These are phyloP conservation scores for Scomber colias DNA, from an alignment of 2,113 vertebrate genomes.

Conservation along the genomic window DNA sequence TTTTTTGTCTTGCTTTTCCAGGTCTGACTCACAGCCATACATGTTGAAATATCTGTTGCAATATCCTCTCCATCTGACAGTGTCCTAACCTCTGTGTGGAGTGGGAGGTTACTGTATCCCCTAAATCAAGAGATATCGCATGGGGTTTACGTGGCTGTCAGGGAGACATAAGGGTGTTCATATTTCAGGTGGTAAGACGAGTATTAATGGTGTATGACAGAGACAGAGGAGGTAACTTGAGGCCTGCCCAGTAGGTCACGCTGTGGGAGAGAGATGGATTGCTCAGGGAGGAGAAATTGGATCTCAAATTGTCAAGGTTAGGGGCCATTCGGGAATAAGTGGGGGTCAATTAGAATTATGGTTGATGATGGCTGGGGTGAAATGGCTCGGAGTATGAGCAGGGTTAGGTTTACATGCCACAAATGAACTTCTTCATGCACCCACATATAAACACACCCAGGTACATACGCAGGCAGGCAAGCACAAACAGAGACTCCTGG, in stretches of 20 bases:
- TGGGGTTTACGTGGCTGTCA: conserved; percentile 53
- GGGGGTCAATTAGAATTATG: conserved; percentile 77
- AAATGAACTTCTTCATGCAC: conserved; percentile 35
- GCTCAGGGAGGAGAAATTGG: conserved; percentile 71
- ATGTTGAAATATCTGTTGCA: conserved; percentile 79
- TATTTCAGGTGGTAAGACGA: conserved; percentile 77
- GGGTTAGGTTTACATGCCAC: conserved; percentile 43
- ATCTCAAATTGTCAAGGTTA: conserved; percentile 67
- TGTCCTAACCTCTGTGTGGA: conserved; percentile 41
- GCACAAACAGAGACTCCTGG: conserved; percentile 54
- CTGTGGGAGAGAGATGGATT: conserved; percentile 75
- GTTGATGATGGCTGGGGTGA: conserved; percentile 72
- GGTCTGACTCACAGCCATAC: conserved; percentile 52
- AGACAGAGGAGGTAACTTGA: conserved; percentile 80
- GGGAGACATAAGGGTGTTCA: conserved; percentile 64
- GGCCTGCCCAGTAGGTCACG: conserved; percentile 72
- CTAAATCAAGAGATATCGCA: conserved; percentile 71
- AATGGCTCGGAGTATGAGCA: conserved; percentile 28
- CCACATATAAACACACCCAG: conserved; percentile 28
- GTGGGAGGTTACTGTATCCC: conserved; percentile 43
- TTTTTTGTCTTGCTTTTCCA: conserved; percentile 44
- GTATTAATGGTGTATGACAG: conserved; percentile 77
- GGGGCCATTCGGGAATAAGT: conserved; percentile 65
- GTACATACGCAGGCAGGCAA: conserved; percentile 27
- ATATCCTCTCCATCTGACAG: conserved; percentile 65